Base-by-base conservation (phyloP, 2,888 invertebrate species). In the Eupithecia exiguata region DNA sequence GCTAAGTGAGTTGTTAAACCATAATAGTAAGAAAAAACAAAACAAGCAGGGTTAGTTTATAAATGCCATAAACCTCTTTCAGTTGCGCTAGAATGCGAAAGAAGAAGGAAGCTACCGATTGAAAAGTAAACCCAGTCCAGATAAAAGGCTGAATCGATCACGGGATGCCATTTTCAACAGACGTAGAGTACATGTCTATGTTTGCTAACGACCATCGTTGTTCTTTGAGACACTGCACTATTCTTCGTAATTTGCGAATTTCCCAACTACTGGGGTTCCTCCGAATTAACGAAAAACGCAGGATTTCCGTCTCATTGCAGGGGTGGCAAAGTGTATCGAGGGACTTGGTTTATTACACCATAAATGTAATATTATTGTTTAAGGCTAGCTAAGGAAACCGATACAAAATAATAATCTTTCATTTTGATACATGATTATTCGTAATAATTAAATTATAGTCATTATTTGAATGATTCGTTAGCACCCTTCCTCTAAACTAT, bases 181-280 rank as follows among this genome's bases (percentile, higher is more conserved):
- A 53, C 10, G 21, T 53, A 21, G 53, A n/a, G 53, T 21, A 53
- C 53, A 12, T 10, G 16, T 67, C 71, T 66, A 71, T 66, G 21
- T 38, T 18, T 38, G 1, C 5, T 40, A 12, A 16, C 25, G 9
- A 58, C 5, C 9, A 49, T 63, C 62, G 6, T 65, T 16, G 36
- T 6, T 75, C 70, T 72, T 30, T 70, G 63, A 25, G 66, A 5
- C 62, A 63, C 46, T 30, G 67, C 75, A 75, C 81, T 80, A 80
- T 79, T 70, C 80, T 81, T 84, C 82, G 84, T 89, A 88, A 89
- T 89, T 89, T 80, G 86, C 84, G 85, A 85, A 83, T 84, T 82
- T 81, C 78, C 83, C 77, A 80, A 80, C 77, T 68, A 76, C 77
- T 76, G 74, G 77, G 78, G 80, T 78, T 74, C 72, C 75, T 74